A percentile compares a stretch with the other conserved stretches of the same genome.
These are phyloP conservation scores for Myrmecophaga tridactyla DNA, from an alignment of 2,113 vertebrate genomes.

Conservation along the genomic window DNA sequence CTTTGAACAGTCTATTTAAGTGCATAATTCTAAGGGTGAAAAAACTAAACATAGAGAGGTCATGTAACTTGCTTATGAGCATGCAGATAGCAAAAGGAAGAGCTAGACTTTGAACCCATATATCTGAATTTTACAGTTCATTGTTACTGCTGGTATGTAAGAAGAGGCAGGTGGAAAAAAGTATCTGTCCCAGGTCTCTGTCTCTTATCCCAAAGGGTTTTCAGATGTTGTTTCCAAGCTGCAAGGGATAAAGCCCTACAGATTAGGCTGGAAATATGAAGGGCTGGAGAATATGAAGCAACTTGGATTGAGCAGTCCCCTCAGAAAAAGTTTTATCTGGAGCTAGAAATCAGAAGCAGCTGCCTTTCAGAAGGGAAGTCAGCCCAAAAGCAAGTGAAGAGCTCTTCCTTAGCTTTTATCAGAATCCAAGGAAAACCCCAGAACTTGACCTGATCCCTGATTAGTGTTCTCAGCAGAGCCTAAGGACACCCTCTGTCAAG, in stretches of 20 bases:
- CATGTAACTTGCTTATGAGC: not conserved
- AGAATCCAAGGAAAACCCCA: not conserved
- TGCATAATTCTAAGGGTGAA: not conserved
- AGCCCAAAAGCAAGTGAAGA: not conserved
- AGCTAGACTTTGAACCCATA: not conserved
- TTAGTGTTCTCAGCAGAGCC: constrained; percentile 22
- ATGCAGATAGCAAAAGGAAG: not conserved
- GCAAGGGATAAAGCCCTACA: not conserved
- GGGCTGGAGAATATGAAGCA: not conserved
- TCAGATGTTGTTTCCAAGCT: not conserved
- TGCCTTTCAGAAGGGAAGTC: not conserved
- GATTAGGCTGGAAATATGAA: not conserved
- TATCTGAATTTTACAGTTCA: not conserved
- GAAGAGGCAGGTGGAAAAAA: not conserved
- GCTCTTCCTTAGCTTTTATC: constrained; percentile 16
- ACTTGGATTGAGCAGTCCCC: not conserved
- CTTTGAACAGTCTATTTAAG: not conserved
- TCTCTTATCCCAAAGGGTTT: not conserved
- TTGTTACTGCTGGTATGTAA: not conserved
- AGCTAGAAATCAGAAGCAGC: constrained; percentile 11
- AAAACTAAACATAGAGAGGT: not conserved
- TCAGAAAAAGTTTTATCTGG: not conserved
- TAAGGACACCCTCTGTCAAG: not conserved
- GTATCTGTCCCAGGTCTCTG: not conserved
- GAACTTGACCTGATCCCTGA: not conserved